Evolutionary conservation across 1,140 invertebrate genomes (phyloP).

Genomic region (Drosophila punjabiensis): DNA sequence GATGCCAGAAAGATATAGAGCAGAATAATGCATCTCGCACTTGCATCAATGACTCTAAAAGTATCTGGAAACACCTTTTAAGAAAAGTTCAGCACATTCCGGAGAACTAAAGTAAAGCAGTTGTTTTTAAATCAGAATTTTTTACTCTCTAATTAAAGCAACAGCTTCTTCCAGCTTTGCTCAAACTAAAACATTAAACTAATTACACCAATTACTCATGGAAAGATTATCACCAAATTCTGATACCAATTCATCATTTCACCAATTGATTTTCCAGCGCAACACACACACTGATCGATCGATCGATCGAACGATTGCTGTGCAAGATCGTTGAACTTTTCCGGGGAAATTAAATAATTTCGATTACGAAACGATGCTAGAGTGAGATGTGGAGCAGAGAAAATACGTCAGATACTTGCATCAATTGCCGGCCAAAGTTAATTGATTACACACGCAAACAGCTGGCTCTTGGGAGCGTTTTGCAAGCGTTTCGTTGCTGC

Average conservation of each 20-base stretch:
- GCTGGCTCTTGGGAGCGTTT: constrained; percentile 31
- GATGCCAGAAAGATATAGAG: background rate
- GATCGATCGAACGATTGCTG: constrained; percentile 11
- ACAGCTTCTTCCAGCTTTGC: background rate
- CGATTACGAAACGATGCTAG: constrained; percentile 30
- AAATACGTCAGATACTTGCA: constrained; percentile 39
- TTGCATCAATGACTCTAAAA: constrained; percentile 29
- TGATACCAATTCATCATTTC: constrained; percentile 13
- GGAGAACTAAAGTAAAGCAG: background rate
- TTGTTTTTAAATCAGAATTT: background rate
- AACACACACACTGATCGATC: constrained; percentile 15
- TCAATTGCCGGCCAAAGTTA: constrained; percentile 47
- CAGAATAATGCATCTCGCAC: constrained; percentile 14
- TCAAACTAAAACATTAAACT: background rate
- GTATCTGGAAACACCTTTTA: background rate
- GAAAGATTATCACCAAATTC: constrained; percentile 55
- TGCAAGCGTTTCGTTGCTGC: constrained; percentile 11
- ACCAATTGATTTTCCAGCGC: constrained; percentile 32
- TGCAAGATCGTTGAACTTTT: constrained; percentile 41
- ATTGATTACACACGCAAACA: constrained; percentile 49
- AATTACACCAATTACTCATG: constrained; percentile 21
- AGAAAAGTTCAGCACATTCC: background rate
- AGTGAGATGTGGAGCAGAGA: constrained; percentile 17
- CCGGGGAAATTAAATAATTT: constrained; percentile 36
- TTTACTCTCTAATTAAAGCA: background rate